Percentiles rank a stretch among this genome's conserved stretches.
Evolutionary conservation across 1,140 invertebrate species (phyloP).

Genomic region (Drosophila pallidifrons): DNA sequence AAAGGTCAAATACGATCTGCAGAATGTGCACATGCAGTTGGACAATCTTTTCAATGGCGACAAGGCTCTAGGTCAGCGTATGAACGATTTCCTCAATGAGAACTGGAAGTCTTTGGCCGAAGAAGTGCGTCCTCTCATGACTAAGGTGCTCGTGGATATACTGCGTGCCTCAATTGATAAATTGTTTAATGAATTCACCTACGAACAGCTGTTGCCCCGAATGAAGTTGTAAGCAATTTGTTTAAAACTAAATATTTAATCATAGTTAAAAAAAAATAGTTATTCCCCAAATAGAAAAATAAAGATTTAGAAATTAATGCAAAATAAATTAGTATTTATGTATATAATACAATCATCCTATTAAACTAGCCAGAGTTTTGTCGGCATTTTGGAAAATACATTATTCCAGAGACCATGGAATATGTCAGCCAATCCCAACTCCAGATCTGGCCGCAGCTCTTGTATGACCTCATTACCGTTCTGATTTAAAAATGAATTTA

Average conservation of each 20-base stretch:
- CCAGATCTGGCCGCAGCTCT: conserved; percentile 92
- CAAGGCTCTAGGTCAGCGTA: conserved; percentile 87
- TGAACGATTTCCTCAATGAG: conserved; percentile 88
- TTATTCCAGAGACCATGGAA: conserved; percentile 91
- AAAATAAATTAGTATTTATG: conserved; percentile 71
- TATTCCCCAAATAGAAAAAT: conserved; percentile 41
- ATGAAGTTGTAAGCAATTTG: conserved; percentile 3
- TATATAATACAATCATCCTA: conserved; percentile 38
- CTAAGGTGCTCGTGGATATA: conserved; percentile 86
- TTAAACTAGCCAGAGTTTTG: conserved; percentile 89
- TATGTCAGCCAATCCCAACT: conserved; percentile 90
- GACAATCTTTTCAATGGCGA: conserved; percentile 90
- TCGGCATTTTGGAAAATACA: conserved; percentile 91
- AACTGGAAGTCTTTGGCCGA: conserved; percentile 87
- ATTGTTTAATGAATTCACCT: conserved; percentile 74
- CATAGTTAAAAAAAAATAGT: conserved; percentile 2
- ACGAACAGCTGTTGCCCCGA: conserved; percentile 73
- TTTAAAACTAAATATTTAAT: conserved; percentile 44
- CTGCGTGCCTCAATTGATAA: conserved; percentile 87
- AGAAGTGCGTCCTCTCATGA: conserved; percentile 87
- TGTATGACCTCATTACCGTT: conserved; percentile 93
- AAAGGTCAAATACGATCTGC: conserved; percentile 88
- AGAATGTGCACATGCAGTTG: conserved; percentile 87
- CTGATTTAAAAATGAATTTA: conserved; percentile 90
- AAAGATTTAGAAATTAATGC: conserved; percentile 48